Conservation (phyloP, 1,140 invertebrate genomes). For the Achroia grisella region DNA sequence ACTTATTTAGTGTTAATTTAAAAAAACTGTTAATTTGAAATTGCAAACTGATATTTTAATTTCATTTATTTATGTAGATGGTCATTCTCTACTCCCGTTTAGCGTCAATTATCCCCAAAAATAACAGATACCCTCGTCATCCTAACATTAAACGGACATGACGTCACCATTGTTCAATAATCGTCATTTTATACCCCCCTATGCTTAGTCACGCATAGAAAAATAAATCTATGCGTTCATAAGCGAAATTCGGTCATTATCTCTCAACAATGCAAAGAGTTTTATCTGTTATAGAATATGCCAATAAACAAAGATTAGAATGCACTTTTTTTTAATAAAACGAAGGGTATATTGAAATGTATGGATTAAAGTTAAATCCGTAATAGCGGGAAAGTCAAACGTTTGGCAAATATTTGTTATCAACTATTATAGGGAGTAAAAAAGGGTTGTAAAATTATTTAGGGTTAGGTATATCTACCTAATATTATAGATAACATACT, state of each 20-base stretch:
- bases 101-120: too few species aligned
- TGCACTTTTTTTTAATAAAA: slow-evolving; percentile 11
- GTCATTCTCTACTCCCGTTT: too few species aligned
- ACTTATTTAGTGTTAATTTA: too few species aligned
- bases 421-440: background rate
- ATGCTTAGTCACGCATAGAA: slow-evolving; percentile 39
- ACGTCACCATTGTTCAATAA: slow-evolving; percentile 9
- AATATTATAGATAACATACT: too few species aligned
- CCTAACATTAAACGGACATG: background rate
- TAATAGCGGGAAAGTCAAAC: slow-evolving; percentile 3
- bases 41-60: too few species aligned
- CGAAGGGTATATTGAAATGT: slow-evolving; percentile 36
- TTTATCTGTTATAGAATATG: slow-evolving; percentile 24
- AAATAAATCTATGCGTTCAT: slow-evolving; percentile 17
- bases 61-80: too few species aligned
- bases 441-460: too few species aligned
- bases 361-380: slow-evolving; percentile 26
- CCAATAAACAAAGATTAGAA: slow-evolving; percentile 51
- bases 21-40: too few species aligned
- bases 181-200: slow-evolving; percentile 10
- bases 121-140: too few species aligned
- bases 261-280: slow-evolving; percentile 27
- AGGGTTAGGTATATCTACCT: too few species aligned
- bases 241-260: slow-evolving; percentile 27
- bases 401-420: slow-evolving; percentile 15